Evolutionary conservation across 2,113 vertebrate species (phyloP).

Genomic region (Austrofundulus limnaeus): DNA sequence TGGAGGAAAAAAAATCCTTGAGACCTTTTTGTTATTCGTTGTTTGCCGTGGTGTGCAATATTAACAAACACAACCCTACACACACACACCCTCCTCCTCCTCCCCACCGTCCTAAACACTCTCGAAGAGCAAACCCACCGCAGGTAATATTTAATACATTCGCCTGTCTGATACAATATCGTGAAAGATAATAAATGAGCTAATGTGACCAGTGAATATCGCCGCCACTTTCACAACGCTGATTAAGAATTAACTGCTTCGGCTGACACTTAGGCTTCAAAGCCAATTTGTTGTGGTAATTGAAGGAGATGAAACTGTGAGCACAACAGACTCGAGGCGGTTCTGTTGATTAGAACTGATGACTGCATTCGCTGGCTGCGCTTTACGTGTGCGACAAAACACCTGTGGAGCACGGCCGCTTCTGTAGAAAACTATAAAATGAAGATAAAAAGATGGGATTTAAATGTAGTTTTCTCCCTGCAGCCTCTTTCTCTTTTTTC

Average conservation of each 20-base stretch:
- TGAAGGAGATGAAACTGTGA: conserved; percentile 65
- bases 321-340: conserved; percentile 56
- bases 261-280: conserved; percentile 54
- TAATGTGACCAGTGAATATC: conserved; percentile 21
- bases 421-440: background rate
- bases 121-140: conserved; percentile 12
- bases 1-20: conserved; percentile 35
- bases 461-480: background rate
- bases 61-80: too few relatives aligned
- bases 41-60: conserved; percentile 48
- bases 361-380: conserved; percentile 43
- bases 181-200: conserved; percentile 44
- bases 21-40: conserved; percentile 65
- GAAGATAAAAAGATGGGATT: background rate
- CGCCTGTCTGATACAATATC: conserved; percentile 20
- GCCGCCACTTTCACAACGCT: conserved; percentile 46
- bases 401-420: background rate
- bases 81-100: conserved; percentile 14
- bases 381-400: conserved; percentile 8
- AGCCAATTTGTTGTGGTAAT: conserved; percentile 62
- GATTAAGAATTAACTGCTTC: conserved; percentile 56
- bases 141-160: conserved; percentile 30
- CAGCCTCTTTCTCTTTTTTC: too few relatives aligned
- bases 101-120: conserved; percentile 3
- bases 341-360: conserved; percentile 63